phyloP scores from a whole-genome alignment of 2,797 vertebrate genomes.

The Hirundo rustica region DNA sequence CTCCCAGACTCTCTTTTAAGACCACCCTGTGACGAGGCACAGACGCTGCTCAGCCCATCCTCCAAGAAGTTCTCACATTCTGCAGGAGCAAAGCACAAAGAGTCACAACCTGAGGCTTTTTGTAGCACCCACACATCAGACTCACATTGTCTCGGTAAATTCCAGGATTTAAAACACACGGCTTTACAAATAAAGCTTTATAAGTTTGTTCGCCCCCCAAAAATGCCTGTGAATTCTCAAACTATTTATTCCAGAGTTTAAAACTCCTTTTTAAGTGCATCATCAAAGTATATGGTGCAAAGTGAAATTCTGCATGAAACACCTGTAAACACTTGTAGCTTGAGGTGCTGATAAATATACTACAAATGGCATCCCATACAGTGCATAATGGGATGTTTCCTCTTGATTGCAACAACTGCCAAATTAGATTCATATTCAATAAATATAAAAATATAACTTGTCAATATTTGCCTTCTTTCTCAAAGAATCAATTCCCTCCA shows the following conservation, averaged over 20 bases:
- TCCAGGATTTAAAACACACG: not conserved
- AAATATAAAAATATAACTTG: not conserved
- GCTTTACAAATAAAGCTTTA: not conserved
- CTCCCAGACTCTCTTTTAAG: slow-evolving; percentile 82
- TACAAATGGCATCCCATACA: not conserved
- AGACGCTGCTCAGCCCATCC: slow-evolving; percentile 70
- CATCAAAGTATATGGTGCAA: not conserved
- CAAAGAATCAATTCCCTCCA: not conserved
- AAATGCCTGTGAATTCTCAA: not conserved
- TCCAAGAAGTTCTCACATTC: slow-evolving; percentile 80
- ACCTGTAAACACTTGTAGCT: not conserved
- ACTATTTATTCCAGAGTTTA: not conserved
- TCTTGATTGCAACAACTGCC: not conserved
- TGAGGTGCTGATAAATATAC: not conserved
- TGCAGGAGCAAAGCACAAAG: slow-evolving; percentile 63
- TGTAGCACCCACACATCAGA: not conserved
- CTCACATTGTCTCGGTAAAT: accelerated
- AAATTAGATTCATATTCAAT: not conserved
- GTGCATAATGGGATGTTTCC: not conserved
- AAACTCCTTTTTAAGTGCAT: not conserved
- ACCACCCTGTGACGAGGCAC: slow-evolving; percentile 63
- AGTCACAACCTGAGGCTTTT: not conserved
- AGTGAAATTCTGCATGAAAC: not conserved
- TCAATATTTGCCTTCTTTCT: not conserved
- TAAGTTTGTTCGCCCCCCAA: not conserved